Percentiles rank a stretch among this genome's conserved stretches.
phyloP scores from a whole-genome alignment of 2,113 vertebrate genomes.

The Pitta sordida region DNA sequence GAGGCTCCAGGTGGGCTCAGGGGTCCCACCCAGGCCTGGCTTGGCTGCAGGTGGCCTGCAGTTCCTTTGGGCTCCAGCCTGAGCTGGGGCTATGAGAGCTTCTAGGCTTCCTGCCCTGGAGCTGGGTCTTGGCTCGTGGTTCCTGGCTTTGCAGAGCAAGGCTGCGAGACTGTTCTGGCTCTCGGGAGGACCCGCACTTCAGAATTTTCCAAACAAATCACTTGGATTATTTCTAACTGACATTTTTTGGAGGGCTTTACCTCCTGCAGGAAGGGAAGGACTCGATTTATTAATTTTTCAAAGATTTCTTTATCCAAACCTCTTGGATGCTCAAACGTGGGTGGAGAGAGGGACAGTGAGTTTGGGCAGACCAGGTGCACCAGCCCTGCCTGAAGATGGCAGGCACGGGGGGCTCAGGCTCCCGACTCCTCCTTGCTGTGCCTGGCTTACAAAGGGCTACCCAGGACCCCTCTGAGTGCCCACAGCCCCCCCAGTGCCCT shows the following conservation, averaged over 20 bases:
- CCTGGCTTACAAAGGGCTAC: not conserved
- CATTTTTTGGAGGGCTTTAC: conserved; percentile 14
- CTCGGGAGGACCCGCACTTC: not conserved
- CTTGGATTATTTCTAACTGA: conserved; percentile 39
- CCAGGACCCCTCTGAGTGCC: not conserved
- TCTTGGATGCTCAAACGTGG: not conserved
- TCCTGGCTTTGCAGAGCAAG: not conserved
- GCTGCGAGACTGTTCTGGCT: not conserved
- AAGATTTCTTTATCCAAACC: not conserved
- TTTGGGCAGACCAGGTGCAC: not conserved
- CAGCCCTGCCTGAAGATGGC: not conserved
- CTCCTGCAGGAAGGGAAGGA: not conserved
- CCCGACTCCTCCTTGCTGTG: accelerated
- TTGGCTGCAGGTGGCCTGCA: not conserved
- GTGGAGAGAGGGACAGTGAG: not conserved
- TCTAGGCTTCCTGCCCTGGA: conserved; percentile 23
- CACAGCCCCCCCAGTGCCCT: not conserved
- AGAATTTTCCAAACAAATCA: conserved; percentile 51
- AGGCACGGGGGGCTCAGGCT: not conserved
- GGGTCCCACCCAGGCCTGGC: not conserved
- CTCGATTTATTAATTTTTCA: not conserved
- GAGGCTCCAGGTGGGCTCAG: not conserved
- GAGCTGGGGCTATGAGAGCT: not conserved
- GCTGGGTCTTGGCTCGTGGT: not conserved
- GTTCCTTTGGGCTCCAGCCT: not conserved